A percentile compares a stretch with the other conserved stretches of the same genome.
Conservation (phyloP, 2,888 invertebrate species). For the Trichacis sp. region DNA sequence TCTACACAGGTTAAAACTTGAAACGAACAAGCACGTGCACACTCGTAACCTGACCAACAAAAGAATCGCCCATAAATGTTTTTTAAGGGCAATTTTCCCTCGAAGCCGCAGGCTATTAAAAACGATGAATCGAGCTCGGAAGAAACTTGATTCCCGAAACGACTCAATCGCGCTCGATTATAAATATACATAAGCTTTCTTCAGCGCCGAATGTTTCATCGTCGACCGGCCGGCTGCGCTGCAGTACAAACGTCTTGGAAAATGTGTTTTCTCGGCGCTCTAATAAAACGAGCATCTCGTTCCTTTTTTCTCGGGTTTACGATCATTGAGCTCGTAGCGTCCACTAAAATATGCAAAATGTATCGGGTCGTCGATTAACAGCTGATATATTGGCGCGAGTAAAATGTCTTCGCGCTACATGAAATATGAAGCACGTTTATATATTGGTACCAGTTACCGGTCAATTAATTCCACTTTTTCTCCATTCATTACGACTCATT, state of each 20-base stretch:
- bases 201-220: background rate
- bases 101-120: too few species aligned
- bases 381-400: slow-evolving; percentile 15
- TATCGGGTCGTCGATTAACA: slow-evolving; percentile 13
- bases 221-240: background rate
- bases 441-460: slow-evolving; percentile 21
- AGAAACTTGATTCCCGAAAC: background rate
- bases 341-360: slow-evolving; percentile 12
- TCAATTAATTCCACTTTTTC: slow-evolving; percentile 11
- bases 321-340: background rate
- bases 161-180: slow-evolving; percentile 3
- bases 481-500: background rate
- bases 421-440: slow-evolving; percentile 24
- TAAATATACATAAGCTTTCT: background rate
- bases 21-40: too few species aligned
- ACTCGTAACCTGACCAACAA: too few species aligned
- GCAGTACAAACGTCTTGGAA: background rate
- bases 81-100: too few species aligned
- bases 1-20: too few species aligned
- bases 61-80: too few species aligned
- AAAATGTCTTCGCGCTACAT: slow-evolving; percentile 12
- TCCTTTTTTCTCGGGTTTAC: background rate
- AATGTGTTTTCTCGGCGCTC: background rate
- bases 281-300: background rate
- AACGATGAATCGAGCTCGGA: background rate